Conservation (phyloP, 2,113 vertebrate genomes). For the Mugil cephalus region DNA sequence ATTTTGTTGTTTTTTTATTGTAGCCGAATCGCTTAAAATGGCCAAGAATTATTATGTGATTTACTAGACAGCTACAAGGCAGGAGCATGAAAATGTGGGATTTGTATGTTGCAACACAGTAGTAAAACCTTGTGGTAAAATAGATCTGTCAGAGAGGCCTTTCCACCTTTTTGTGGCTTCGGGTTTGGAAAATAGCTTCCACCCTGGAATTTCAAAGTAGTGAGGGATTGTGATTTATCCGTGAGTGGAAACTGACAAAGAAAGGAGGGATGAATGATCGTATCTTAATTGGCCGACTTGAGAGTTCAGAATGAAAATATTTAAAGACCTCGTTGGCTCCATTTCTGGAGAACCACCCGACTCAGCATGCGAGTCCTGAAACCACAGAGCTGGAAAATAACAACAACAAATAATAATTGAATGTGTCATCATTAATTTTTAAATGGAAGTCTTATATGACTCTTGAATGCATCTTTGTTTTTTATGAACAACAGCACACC, state of each 20-base stretch:
- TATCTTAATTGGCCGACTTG: not conserved
- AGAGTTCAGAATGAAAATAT: slow-evolving; percentile 8
- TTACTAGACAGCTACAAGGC: not conserved
- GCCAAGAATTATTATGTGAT: slow-evolving; percentile 16
- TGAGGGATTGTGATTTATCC: slow-evolving; percentile 28
- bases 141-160: slow-evolving; percentile 9
- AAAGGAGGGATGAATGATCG: slow-evolving; percentile 15
- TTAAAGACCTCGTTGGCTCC: slow-evolving; percentile 2
- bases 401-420: not conserved
- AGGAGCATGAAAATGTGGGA: slow-evolving; percentile 8
- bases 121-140: slow-evolving; percentile 35
- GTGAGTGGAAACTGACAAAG: slow-evolving; percentile 29
- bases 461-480: too few species aligned
- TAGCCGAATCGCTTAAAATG: not conserved
- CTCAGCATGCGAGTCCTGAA: slow-evolving; percentile 5
- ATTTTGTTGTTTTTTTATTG: not conserved
- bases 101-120: slow-evolving; percentile 10
- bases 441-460: not conserved
- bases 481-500: too few species aligned
- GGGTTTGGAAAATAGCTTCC: slow-evolving; percentile 55
- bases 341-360: slow-evolving; percentile 6
- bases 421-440: not conserved
- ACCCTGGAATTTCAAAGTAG: slow-evolving; percentile 37
- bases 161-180: slow-evolving; percentile 45
- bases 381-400: slow-evolving; percentile 27